phyloP scores from a whole-genome alignment of 2,113 vertebrate species.

The Indri indri region DNA sequence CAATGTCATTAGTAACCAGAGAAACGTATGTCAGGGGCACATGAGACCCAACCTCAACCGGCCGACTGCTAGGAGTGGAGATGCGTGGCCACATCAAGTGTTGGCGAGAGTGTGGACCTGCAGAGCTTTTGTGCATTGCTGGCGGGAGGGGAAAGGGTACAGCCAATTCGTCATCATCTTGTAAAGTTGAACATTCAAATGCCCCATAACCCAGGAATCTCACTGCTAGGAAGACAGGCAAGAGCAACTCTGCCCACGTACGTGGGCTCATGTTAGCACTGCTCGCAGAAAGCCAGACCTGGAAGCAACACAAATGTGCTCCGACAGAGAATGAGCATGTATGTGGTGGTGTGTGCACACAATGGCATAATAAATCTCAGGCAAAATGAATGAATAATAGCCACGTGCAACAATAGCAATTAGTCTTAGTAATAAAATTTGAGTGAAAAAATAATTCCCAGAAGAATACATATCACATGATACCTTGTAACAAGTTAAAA shows the following conservation, averaged over 20 bases:
- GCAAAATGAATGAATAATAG: constrained; percentile 43
- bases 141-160: neutral
- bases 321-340: neutral
- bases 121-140: neutral
- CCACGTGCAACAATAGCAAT: neutral
- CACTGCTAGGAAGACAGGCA: neutral
- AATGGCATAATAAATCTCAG: constrained; percentile 37
- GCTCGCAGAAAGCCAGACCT: neutral
- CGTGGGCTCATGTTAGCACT: neutral
- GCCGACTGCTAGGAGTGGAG: neutral
- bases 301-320: neutral
- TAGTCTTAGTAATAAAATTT: constrained; percentile 36
- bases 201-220: neutral
- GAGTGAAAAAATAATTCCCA: constrained; percentile 29
- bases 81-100: neutral
- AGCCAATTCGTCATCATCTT: neutral
- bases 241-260: neutral
- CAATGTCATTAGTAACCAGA: neutral
- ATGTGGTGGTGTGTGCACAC: neutral
- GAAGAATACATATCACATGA: constrained; percentile 42
- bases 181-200: neutral
- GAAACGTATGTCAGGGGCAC: neutral
- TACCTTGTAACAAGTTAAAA: constrained; percentile 14
- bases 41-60: neutral
- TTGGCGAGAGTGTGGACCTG: neutral